Evolutionary conservation across 2,113 vertebrate genomes (phyloP).

Genomic region (Saccopteryx leptura): DNA sequence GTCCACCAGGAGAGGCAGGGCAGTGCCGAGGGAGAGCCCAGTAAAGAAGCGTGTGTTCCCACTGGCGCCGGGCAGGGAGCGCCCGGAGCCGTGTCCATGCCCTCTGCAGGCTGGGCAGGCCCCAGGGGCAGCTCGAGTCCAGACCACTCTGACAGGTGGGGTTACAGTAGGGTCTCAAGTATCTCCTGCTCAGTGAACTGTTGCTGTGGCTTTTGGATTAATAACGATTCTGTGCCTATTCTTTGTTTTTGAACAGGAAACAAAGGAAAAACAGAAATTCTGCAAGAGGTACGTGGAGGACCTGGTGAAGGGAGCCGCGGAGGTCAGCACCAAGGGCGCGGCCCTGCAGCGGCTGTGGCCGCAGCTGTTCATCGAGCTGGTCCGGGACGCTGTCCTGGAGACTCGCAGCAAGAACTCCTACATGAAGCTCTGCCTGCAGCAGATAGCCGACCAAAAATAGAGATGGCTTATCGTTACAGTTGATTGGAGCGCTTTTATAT

Average conservation of each 20-base stretch:
- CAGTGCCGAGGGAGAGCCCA: background rate
- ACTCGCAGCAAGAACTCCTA: conserved; percentile 93
- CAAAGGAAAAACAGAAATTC: conserved; percentile 90
- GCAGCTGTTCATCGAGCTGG: conserved; percentile 96
- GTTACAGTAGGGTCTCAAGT: background rate
- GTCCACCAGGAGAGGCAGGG: background rate
- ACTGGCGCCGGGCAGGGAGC: no score
- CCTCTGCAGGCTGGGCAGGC: no score
- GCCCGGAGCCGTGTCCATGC: no score
- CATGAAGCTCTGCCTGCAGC: conserved; percentile 93
- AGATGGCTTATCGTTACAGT: conserved; percentile 18
- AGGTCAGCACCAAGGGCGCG: conserved; percentile 95
- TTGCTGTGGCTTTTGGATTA: background rate
- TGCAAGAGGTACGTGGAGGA: conserved; percentile 93
- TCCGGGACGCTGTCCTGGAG: conserved; percentile 95
- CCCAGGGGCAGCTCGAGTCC: background rate
- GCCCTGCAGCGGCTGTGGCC: conserved; percentile 98
- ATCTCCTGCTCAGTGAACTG: background rate
- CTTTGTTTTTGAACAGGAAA: conserved; percentile 83
- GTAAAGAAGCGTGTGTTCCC: background rate
- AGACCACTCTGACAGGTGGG: background rate
- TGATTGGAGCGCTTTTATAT: background rate
- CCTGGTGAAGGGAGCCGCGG: conserved; percentile 92
- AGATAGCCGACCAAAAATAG: conserved; percentile 89
- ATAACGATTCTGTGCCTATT: background rate